Percentiles rank a stretch among this genome's conserved stretches.
Conservation (phyloP, 2,888 invertebrate genomes). For the Acleris sparsana region DNA sequence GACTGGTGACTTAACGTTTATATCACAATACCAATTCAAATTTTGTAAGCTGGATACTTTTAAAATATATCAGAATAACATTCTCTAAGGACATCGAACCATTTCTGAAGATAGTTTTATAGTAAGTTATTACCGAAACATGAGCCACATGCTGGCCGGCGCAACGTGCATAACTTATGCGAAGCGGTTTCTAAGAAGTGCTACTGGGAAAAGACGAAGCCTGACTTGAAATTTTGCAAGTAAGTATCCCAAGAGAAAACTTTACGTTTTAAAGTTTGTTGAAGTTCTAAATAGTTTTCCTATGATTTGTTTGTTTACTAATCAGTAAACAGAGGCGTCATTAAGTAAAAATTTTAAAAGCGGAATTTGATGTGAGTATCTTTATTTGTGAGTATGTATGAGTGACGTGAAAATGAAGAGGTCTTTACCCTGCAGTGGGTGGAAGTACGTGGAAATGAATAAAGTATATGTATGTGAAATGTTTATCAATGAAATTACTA, state of each 20-base stretch:
- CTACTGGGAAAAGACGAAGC: slow-evolving; percentile 15
- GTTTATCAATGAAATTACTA: no score
- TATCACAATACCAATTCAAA: neutral
- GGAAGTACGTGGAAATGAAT: no score
- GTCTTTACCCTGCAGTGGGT: no score
- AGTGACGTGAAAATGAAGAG: no score
- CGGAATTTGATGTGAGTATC: no score
- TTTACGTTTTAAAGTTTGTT: neutral
- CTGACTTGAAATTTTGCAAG: slow-evolving; percentile 5
- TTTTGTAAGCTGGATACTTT: neutral
- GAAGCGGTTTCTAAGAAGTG: slow-evolving; percentile 14
- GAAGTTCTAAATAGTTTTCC: neutral
- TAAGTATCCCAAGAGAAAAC: slow-evolving; percentile 13
- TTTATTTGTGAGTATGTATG: no score
- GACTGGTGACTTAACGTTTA: neutral
- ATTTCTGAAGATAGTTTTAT: slow-evolving; percentile 15
- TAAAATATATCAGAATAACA: neutral
- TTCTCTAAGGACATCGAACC: neutral
- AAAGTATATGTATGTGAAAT: no score
- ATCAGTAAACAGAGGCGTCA: no score
- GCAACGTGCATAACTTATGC: slow-evolving; percentile 23
- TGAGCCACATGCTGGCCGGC: neutral
- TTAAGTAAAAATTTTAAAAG: no score
- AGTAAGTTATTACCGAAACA: slow-evolving; percentile 16
- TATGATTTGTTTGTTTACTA: no score